Evolutionary conservation across 2,797 vertebrate genomes (phyloP).

Genomic region (Kryptolebias ocellatus): DNA sequence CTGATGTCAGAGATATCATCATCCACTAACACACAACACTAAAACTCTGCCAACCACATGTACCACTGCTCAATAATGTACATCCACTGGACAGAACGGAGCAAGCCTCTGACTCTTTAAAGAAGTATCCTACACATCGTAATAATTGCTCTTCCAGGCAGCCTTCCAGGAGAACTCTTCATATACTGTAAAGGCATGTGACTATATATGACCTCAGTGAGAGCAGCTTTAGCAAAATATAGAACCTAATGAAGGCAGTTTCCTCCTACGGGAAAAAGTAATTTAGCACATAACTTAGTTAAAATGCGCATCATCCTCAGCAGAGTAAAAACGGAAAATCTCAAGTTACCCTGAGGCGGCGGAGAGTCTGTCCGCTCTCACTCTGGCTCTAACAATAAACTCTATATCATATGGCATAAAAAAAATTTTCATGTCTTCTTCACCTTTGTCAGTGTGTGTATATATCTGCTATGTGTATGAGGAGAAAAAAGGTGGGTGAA

Average conservation of each 20-base stretch:
- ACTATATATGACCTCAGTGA: conserved; percentile 29
- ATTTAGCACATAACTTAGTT: conserved; percentile 34
- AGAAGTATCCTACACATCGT: conserved; percentile 7
- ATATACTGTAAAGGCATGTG: conserved; percentile 14
- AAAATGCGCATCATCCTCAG: conserved; percentile 42
- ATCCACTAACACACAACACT: conserved; percentile 13
- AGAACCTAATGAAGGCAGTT: conserved; percentile 41
- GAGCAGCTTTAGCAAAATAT: conserved; percentile 41
- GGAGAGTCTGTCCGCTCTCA: conserved; percentile 33
- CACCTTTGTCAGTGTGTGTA: not conserved
- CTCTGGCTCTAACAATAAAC: conserved; percentile 1
- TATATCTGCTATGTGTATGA: not conserved
- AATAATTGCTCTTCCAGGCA: conserved; percentile 20
- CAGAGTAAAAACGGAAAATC: conserved; percentile 28
- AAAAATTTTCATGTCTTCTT: not conserved
- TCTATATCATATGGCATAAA: conserved; percentile 4
- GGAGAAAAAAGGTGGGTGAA: not conserved
- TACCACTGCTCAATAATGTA: conserved; percentile 27
- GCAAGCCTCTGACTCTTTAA: conserved; percentile 2
- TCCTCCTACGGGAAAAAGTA: conserved; percentile 32
- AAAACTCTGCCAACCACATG: conserved; percentile 18
- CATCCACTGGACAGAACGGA: conserved; percentile 6
- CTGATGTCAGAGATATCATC: conserved; percentile 32
- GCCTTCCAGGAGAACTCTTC: conserved; percentile 7
- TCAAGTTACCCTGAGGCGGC: conserved; percentile 42